Percentiles rank a stretch among this genome's conserved stretches.
Evolutionary conservation across 1,140 invertebrate species (phyloP).

Genomic region (Zaprionus davidi): DNA sequence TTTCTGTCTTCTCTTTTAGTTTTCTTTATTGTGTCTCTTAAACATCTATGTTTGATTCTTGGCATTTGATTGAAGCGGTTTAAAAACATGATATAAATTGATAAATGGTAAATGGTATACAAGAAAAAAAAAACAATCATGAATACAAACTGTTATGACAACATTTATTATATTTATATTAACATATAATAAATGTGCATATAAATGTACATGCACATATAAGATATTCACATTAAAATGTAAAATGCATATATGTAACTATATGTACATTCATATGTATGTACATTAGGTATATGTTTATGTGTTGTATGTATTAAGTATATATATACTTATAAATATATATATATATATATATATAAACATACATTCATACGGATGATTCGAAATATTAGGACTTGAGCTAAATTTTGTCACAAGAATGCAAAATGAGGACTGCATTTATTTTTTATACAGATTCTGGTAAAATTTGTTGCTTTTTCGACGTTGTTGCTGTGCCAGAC

Average conservation of each 20-base stretch:
- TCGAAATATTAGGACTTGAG: slow-evolving; percentile 19
- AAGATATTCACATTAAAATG: background rate
- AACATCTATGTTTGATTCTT: background rate
- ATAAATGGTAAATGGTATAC: background rate
- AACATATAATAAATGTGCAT: too few relatives aligned
- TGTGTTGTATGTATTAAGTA: background rate
- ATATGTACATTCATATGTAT: background rate
- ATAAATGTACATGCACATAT: background rate
- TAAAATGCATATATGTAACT: background rate
- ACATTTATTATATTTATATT: too few relatives aligned
- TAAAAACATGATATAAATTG: background rate
- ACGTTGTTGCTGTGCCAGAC: slow-evolving; percentile 51
- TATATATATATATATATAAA: background rate
- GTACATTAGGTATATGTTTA: background rate
- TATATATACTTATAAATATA: background rate
- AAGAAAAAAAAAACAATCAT: background rate
- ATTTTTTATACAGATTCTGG: slow-evolving; percentile 46
- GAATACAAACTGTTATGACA: background rate
- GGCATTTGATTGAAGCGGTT: background rate
- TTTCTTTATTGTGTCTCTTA: background rate
- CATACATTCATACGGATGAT: slow-evolving; percentile 9
- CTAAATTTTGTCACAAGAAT: slow-evolving; percentile 48
- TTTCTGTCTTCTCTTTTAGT: background rate
- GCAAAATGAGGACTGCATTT: slow-evolving; percentile 50
- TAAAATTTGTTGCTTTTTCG: slow-evolving; percentile 35